These are phyloP conservation scores for Ibycter americanus DNA, from an alignment of 2,797 vertebrate genomes.

Conservation along the genomic window DNA sequence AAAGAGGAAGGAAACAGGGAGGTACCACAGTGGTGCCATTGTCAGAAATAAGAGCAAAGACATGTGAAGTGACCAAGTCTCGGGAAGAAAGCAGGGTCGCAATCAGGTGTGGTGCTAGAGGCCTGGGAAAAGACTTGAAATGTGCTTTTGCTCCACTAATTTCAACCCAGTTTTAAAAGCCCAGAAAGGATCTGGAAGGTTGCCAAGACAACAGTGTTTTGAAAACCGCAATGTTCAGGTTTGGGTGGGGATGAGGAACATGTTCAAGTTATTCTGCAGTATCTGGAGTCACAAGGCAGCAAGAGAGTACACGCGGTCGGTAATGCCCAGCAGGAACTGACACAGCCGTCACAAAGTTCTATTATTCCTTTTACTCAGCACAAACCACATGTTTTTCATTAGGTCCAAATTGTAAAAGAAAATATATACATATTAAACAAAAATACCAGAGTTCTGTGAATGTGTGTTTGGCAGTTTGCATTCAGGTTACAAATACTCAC, in stretches of 20 bases:
- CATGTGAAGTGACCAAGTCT: background rate
- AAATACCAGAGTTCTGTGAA: slow-evolving; percentile 6
- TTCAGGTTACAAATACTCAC: background rate
- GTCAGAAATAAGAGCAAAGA: slow-evolving; percentile 3
- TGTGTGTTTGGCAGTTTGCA: slow-evolving; percentile 14
- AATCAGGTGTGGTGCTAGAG: background rate
- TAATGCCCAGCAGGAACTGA: slow-evolving; percentile 28
- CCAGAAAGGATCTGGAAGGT: slow-evolving; percentile 16
- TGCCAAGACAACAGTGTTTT: background rate
- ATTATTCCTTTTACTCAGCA: slow-evolving; percentile 25
- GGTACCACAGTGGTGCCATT: background rate
- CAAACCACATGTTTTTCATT: slow-evolving; percentile 56
- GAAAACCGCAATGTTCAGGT: slow-evolving; percentile 11
- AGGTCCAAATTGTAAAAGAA: slow-evolving; percentile 55
- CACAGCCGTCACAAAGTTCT: background rate
- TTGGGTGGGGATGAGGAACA: slow-evolving; percentile 36
- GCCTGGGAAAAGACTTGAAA: slow-evolving; percentile 1
- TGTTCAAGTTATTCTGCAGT: background rate
- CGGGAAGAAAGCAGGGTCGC: accelerated
- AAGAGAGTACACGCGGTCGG: background rate
- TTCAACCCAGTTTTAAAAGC: slow-evolving; percentile 24
- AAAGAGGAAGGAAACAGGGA: slow-evolving; percentile 20
- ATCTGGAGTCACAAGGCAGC: background rate
- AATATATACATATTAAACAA: slow-evolving; percentile 49
- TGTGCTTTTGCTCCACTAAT: background rate